A percentile compares a stretch with the other conserved stretches of the same genome.
Evolutionary conservation across 2,113 vertebrate species (phyloP).

Genomic region (Sinocyclocheilus maitianheensis): DNA sequence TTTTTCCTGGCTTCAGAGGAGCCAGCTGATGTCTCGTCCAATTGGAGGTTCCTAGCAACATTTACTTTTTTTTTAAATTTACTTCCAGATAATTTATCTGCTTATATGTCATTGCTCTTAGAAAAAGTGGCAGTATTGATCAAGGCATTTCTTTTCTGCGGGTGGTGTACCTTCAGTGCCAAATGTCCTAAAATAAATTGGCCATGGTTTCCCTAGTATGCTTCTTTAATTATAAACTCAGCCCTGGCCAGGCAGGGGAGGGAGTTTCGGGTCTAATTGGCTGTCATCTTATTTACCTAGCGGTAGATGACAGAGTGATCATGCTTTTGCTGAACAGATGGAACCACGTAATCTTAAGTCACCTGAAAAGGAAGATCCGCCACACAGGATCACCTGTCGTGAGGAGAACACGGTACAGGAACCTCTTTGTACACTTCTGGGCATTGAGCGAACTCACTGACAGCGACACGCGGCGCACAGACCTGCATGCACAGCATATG

Average conservation of each 20-base stretch:
- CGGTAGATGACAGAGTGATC: conserved; percentile 1
- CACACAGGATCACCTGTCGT: conserved; percentile 21
- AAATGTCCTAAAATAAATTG: conserved; percentile 55
- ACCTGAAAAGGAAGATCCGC: conserved; percentile 30
- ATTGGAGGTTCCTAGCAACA: neutral
- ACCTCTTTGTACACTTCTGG: conserved; percentile 27
- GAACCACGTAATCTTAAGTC: conserved; percentile 23
- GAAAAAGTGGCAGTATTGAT: conserved; percentile 55
- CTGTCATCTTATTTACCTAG: conserved; percentile 33
- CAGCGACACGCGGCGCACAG: neutral
- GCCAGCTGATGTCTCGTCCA: neutral
- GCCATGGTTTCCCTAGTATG: conserved; percentile 40
- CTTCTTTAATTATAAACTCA: conserved; percentile 51
- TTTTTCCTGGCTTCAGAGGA: neutral
- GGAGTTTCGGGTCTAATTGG: conserved; percentile 33
- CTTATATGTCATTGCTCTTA: conserved; percentile 36
- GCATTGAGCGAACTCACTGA: neutral
- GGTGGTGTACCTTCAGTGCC: conserved; percentile 28
- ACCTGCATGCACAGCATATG: conserved; percentile 1
- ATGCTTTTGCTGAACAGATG: conserved; percentile 31
- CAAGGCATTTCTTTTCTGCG: conserved; percentile 42
- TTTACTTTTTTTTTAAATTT: neutral
- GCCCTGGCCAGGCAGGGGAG: conserved; percentile 23
- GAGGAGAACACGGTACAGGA: conserved; percentile 10
- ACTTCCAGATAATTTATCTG: neutral